Conservation (phyloP, 2,113 vertebrate genomes). For the Sprattus sprattus region DNA sequence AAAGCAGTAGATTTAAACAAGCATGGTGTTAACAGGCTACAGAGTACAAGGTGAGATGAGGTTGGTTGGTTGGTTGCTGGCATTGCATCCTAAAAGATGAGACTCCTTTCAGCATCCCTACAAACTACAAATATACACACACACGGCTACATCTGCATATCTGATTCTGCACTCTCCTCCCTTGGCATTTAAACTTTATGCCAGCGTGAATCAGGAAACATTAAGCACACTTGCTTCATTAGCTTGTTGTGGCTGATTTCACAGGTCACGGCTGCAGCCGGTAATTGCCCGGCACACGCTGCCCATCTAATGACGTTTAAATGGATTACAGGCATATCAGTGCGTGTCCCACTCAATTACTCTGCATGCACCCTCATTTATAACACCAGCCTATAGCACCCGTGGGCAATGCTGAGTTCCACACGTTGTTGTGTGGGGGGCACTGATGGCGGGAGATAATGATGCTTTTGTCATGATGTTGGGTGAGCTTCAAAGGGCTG, state of each 20-base stretch:
- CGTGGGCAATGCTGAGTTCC: background rate
- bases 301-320: conserved; percentile 34
- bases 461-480: background rate
- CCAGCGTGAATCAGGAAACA: background rate
- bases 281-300: background rate
- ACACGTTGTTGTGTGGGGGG: background rate
- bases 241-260: conserved; percentile 37
- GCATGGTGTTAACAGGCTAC: background rate
- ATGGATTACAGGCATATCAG: conserved; percentile 39
- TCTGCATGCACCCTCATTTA: background rate
- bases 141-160: background rate
- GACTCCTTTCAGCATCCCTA: background rate
- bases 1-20: background rate
- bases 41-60: background rate
- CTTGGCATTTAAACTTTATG: conserved; percentile 1
- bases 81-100: background rate
- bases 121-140: background rate
- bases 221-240: conserved; percentile 24
- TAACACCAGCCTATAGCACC: background rate
- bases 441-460: background rate
- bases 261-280: conserved; percentile 39
- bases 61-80: background rate
- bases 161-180: background rate
- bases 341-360: conserved; percentile 43
- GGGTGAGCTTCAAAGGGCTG: background rate